A percentile compares a stretch with the other conserved stretches of the same genome.
Evolutionary conservation across 2,113 vertebrate genomes (phyloP).

Genomic region (Nothocercus nigrocapillus): DNA sequence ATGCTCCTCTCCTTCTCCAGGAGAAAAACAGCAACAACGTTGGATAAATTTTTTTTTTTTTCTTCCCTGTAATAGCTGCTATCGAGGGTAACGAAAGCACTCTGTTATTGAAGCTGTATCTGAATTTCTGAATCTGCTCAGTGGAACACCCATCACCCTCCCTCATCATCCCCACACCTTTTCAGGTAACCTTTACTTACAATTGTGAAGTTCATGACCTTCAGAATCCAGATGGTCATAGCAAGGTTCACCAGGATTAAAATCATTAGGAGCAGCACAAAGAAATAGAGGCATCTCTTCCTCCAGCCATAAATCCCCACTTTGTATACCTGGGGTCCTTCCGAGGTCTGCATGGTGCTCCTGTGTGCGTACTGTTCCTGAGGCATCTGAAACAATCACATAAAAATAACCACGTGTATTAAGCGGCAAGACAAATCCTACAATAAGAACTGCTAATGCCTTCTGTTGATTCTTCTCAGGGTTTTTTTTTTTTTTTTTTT

Average conservation of each 20-base stretch:
- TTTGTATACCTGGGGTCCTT: constrained; percentile 97
- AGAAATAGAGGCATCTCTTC: constrained; percentile 99
- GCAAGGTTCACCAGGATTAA: constrained; percentile 98
- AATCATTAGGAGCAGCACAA: constrained; percentile 98
- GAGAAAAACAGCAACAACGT: background rate
- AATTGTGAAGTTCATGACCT: constrained; percentile 99
- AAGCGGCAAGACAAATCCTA: background rate
- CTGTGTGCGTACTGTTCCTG: constrained; percentile 96
- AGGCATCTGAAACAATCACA: constrained; percentile 88
- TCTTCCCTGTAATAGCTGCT: background rate
- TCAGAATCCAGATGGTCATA: constrained; percentile 99
- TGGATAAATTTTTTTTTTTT: background rate
- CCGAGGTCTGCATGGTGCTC: constrained; percentile 91
- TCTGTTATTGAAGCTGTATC: background rate
- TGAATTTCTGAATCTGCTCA: background rate
- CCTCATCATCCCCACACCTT: background rate
- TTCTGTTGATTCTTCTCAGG: background rate
- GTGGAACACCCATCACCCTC: background rate
- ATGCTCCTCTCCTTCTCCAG: background rate
- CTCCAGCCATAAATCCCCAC: constrained; percentile 99
- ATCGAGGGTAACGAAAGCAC: background rate
- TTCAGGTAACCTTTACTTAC: constrained; percentile 84
- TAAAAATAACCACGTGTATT: constrained; percentile 11
- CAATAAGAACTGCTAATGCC: background rate
- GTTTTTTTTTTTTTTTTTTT: background rate